Conservation (phyloP, 2,113 vertebrate species). For the Mormyrus iriodes region DNA sequence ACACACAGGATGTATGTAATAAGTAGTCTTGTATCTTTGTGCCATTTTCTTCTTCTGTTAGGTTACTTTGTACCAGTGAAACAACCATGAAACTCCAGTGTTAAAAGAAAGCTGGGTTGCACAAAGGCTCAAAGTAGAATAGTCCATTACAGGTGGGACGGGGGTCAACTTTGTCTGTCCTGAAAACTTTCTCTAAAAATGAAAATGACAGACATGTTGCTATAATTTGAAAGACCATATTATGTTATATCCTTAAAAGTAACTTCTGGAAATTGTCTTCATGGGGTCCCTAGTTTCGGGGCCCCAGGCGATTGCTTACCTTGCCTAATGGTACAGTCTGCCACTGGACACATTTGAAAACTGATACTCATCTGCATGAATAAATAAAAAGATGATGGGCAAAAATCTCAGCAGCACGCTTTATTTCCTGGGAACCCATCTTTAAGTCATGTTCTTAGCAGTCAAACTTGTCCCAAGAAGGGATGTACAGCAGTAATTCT, state of each 20-base stretch:
- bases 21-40: neutral
- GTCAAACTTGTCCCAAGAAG: neutral
- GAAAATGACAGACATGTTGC: neutral
- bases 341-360: neutral
- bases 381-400: neutral
- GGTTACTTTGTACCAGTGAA: too few species aligned
- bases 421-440: neutral
- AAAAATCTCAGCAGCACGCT: neutral
- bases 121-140: neutral
- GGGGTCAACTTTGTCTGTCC: neutral
- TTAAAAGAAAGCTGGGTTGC: too few species aligned
- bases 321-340: neutral
- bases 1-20: neutral
- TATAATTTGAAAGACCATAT: neutral
- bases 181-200: neutral
- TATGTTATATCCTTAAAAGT: neutral
- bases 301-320: neutral
- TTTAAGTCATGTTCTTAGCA: neutral
- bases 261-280: neutral
- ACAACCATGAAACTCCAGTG: too few species aligned
- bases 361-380: neutral
- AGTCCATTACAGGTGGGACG: neutral
- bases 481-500: neutral
- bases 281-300: neutral
- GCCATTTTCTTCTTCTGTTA: neutral